These are phyloP conservation scores for Okapia johnstoni DNA, from an alignment of 2,113 vertebrate genomes.

Conservation along the genomic window DNA sequence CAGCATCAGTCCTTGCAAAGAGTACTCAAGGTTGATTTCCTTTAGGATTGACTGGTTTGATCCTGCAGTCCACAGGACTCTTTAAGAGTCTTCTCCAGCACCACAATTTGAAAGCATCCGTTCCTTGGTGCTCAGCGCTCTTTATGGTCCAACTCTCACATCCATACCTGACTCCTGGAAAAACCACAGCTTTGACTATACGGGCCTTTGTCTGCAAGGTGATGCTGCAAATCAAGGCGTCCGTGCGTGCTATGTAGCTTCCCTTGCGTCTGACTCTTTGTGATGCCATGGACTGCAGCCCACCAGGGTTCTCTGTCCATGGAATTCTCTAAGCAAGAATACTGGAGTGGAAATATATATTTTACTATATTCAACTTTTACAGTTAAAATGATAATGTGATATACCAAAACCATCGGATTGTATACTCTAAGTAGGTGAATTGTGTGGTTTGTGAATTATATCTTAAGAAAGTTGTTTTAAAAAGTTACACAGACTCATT, in stretches of 20 bases:
- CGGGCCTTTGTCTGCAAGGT: neutral
- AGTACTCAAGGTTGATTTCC: neutral
- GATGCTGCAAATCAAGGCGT: neutral
- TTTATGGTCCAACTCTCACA: neutral
- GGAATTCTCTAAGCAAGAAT: neutral
- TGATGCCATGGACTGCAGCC: neutral
- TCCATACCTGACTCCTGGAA: neutral
- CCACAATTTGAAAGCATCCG: neutral
- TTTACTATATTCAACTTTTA: neutral
- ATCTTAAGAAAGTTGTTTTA: neutral
- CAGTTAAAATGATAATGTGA: neutral
- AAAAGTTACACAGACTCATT: neutral
- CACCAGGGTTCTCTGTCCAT: neutral
- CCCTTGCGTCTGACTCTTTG: neutral
- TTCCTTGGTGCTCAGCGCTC: neutral
- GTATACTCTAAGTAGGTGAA: neutral
- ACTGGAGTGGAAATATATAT: neutral
- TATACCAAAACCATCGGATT: neutral
- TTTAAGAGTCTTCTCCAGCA: neutral
- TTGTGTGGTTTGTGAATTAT: rapidly evolving
- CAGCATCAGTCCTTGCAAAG: neutral
- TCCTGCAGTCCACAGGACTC: neutral
- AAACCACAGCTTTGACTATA: neutral
- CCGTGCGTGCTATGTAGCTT: neutral
- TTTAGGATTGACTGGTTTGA: neutral